phyloP scores from a whole-genome alignment of 2,113 vertebrate species.

The Leptodactylus fuscus region DNA sequence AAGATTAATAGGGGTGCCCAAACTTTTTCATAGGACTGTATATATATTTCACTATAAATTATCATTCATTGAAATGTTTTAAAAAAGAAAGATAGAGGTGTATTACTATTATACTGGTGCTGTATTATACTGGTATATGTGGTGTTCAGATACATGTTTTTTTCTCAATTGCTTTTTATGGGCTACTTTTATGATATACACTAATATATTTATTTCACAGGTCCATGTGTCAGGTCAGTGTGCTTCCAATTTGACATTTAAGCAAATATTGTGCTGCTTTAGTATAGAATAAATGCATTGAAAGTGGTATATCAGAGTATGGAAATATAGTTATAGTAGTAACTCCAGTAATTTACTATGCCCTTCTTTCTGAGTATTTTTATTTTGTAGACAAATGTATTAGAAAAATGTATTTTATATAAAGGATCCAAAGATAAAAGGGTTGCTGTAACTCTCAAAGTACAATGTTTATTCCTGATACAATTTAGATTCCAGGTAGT shows the following conservation, averaged over 20 bases:
- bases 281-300: constrained; percentile 11
- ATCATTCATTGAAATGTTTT: no score
- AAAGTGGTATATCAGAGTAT: constrained; percentile 33
- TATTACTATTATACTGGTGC: background rate
- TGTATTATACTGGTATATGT: background rate
- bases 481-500: background rate
- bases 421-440: background rate
- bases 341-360: background rate
- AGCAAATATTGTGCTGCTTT: constrained; percentile 10
- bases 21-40: no score
- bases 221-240: constrained; percentile 25
- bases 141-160: background rate
- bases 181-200: background rate
- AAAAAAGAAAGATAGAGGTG: background rate
- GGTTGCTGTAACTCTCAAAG: no score
- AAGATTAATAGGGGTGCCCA: no score
- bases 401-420: background rate
- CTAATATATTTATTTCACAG: background rate
- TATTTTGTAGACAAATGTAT: background rate
- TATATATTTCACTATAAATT: no score
- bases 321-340: background rate
- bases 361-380: background rate
- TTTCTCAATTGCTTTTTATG: background rate
- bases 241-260: background rate
- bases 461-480: no score